phyloP scores from a whole-genome alignment of 2,113 vertebrate genomes.

The Cynocephalus volans region DNA sequence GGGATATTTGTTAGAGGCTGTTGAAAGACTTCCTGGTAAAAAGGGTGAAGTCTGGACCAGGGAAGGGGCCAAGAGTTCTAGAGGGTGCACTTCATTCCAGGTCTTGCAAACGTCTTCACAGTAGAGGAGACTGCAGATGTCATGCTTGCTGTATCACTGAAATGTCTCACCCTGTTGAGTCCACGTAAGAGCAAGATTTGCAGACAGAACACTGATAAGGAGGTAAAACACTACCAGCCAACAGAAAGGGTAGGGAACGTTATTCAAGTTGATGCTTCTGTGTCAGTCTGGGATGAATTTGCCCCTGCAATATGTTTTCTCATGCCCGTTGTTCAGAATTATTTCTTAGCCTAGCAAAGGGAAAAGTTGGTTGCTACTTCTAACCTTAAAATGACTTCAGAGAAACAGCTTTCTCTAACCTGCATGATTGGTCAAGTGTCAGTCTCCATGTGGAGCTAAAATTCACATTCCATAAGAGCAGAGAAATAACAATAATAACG shows the following conservation, averaged over 20 bases:
- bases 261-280: too few species aligned
- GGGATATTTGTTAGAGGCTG: not conserved
- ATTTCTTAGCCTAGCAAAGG: not conserved
- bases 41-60: not conserved
- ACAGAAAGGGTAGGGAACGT: too few species aligned
- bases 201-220: not conserved
- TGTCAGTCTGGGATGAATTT: not conserved
- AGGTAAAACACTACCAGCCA: not conserved
- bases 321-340: too few species aligned
- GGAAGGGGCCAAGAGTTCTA: accelerated
- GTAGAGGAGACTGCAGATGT: not conserved
- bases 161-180: not conserved
- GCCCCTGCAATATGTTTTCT: not conserved
- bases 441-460: not conserved
- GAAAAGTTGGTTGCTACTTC: not conserved
- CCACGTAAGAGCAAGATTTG: too few species aligned
- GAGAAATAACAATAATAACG: not conserved
- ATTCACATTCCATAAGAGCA: not conserved
- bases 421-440: not conserved
- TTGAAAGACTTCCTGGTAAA: not conserved
- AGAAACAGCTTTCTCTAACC: not conserved
- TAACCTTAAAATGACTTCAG: not conserved
- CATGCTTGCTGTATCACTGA: not conserved
- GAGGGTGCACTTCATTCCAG: not conserved
- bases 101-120: not conserved